Base-by-base conservation (phyloP, 30 jellyfish, hydroid and myxozoan genomes). In the Aurelia sp. region DNA sequence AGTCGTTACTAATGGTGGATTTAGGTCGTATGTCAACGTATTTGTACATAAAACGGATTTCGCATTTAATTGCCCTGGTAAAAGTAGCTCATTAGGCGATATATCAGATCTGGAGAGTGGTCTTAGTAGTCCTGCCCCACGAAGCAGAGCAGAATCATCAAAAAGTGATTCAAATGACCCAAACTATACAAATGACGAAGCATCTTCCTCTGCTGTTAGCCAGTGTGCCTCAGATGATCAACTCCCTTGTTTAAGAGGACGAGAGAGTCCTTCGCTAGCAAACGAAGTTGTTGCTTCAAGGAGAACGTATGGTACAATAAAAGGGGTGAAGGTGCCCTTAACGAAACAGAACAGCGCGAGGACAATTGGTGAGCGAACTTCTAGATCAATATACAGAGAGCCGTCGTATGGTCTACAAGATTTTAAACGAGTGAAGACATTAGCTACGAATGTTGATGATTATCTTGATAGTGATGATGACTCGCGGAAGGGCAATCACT, bases 401-500 rank as follows among this genome's bases (percentile, higher is more conserved):
- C 52, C 55, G 18, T 78, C 89, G 13, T 35, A 48, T 17, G 88
- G 27, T 40, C n/a, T 63, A 18, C 75, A 31, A 44, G 93, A 84
- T 15, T 12, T 16, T 10, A 74, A 65, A 40, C 86, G 65, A 5
- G 48, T 22, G 38, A 21, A 58, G 24, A 48, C n/a, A 9, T 13
- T 41, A 6, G 17, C 1, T 7, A 62, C 77, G 8, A 61, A 17
- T 40, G 55, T 67, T 4, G 93, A 84, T 21, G 93, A 84, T 41
- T 72, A 4, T 11, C 47, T 58, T 18, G 93, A 84, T 62, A 84
- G 93, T 21, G 93, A 84, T 66, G 93, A 84, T 63, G 93, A 84
- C 21, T 52, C 58, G 15, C 74, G 82, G 51, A 67, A 74, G 53
- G 51, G 81, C 67, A 66, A 70, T 41, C 76, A 75, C 48, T 72